Evolutionary conservation across 1,140 invertebrate genomes (phyloP).

Genomic region (Meloidogyne exigua): DNA sequence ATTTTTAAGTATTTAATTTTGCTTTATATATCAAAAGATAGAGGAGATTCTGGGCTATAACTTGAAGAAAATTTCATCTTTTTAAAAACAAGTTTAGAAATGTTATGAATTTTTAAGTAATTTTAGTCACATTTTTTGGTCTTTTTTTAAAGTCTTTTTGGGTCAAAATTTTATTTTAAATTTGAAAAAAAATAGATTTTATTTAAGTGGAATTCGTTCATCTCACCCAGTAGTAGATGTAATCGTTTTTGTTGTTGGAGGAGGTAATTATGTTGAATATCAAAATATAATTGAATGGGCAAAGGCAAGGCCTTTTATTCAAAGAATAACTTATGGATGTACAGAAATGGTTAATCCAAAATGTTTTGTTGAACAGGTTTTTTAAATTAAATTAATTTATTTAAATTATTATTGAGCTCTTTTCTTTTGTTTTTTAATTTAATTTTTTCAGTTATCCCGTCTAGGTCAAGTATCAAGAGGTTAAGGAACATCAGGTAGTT

Average conservation of each 20-base stretch:
- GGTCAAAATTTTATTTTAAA: no score
- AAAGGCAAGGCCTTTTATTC: conserved; percentile 71
- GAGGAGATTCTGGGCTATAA: no score
- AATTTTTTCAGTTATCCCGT: background rate
- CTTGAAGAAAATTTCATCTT: no score
- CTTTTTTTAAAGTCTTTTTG: background rate
- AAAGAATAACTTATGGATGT: conserved; percentile 83
- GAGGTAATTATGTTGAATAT: conserved; percentile 98
- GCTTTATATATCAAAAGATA: no score
- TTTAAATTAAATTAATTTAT: background rate
- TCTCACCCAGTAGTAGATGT: conserved; percentile 56
- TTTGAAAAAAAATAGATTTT: no score
- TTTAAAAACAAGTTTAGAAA: no score
- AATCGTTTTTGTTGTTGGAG: conserved; percentile 91
- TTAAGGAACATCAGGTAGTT: background rate
- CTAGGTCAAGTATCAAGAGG: background rate
- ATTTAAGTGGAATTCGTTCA: conserved; percentile 29
- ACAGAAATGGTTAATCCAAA: conserved; percentile 41
- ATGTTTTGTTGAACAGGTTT: conserved; percentile 35
- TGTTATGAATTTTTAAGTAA: no score
- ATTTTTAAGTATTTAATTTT: no score
- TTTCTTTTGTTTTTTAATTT: no score
- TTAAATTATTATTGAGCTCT: no score
- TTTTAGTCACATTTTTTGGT: no score
- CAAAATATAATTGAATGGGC: conserved; percentile 94